Evolutionary conservation across 2,888 invertebrate species (phyloP).

Genomic region (Peribatodes rhomboidaria): DNA sequence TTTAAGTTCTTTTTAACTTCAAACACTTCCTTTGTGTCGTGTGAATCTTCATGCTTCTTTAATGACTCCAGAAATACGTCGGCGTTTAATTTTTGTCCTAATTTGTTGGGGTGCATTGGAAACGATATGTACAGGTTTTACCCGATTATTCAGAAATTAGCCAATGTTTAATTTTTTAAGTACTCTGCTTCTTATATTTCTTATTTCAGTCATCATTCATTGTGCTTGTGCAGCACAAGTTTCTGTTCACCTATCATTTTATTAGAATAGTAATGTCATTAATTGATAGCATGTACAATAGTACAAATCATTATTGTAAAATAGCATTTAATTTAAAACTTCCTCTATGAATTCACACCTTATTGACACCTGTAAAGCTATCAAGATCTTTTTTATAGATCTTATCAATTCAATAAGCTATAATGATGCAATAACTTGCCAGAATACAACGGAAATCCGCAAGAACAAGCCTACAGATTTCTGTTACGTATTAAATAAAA

Average conservation of each 20-base stretch:
- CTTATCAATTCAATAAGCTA: background rate
- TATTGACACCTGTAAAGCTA: background rate
- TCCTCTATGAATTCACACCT: background rate
- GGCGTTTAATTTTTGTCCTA: slow-evolving; percentile 32
- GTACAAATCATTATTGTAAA: too few relatives aligned
- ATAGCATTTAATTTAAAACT: background rate
- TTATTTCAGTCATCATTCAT: too few relatives aligned
- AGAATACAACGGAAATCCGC: slow-evolving; percentile 14
- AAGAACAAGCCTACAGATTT: slow-evolving; percentile 8
- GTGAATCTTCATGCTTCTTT: slow-evolving; percentile 43
- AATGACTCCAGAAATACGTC: slow-evolving; percentile 42
- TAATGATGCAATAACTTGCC: slow-evolving; percentile 20
- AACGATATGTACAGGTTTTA: slow-evolving; percentile 15
- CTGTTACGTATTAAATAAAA: slow-evolving; percentile 8
- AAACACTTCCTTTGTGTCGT: slow-evolving; percentile 56
- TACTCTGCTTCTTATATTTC: background rate
- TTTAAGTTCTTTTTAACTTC: slow-evolving; percentile 53
- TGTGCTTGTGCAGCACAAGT: too few relatives aligned
- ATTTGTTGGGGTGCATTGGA: slow-evolving; percentile 26
- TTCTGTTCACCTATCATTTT: too few relatives aligned
- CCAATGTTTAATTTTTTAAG: background rate
- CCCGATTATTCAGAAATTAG: too few relatives aligned
- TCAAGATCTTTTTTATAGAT: background rate
- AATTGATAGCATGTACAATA: too few relatives aligned
- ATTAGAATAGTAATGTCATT: too few relatives aligned